These are phyloP conservation scores for Gadopsis bispinosus DNA, from an alignment of 2,797 vertebrate species.

Conservation along the genomic window DNA sequence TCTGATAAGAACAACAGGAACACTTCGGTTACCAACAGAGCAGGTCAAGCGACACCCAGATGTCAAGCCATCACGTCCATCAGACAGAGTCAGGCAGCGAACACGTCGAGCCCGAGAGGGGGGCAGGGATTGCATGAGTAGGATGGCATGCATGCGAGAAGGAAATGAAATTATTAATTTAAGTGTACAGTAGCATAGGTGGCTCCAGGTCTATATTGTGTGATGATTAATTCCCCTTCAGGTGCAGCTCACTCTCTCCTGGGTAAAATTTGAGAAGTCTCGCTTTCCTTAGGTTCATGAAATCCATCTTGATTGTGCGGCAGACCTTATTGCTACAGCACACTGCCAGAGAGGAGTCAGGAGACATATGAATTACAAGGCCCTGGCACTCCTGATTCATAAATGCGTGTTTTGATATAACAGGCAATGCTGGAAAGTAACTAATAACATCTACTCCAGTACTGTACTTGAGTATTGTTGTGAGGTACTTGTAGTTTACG, in stretches of 20 bases:
- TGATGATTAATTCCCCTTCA: slow-evolving; percentile 65
- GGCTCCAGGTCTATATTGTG: slow-evolving; percentile 53
- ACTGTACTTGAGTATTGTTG: background rate
- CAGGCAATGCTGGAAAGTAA: slow-evolving; percentile 12
- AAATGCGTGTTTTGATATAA: slow-evolving; percentile 23
- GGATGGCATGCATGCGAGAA: slow-evolving; percentile 30
- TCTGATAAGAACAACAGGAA: slow-evolving; percentile 77
- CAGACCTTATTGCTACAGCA: slow-evolving; percentile 41
- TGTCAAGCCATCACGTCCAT: slow-evolving; percentile 85
- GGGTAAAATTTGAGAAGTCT: slow-evolving; percentile 71
- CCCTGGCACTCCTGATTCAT: slow-evolving; percentile 32
- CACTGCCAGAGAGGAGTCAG: slow-evolving; percentile 42
- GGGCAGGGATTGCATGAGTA: slow-evolving; percentile 25
- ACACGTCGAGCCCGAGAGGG: slow-evolving; percentile 47
- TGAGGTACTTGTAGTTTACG: background rate
- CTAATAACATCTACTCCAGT: background rate
- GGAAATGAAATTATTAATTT: slow-evolving; percentile 65
- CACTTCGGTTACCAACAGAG: slow-evolving; percentile 77
- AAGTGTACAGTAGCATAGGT: slow-evolving; percentile 53
- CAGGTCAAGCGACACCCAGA: slow-evolving; percentile 89
- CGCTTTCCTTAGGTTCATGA: slow-evolving; percentile 71
- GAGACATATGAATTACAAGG: slow-evolving; percentile 58
- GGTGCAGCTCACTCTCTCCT: slow-evolving; percentile 51
- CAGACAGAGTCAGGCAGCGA: slow-evolving; percentile 77
- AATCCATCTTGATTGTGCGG: slow-evolving; percentile 71